phyloP scores from a whole-genome alignment of 1,140 invertebrate genomes.

The Penaeus indicus region DNA sequence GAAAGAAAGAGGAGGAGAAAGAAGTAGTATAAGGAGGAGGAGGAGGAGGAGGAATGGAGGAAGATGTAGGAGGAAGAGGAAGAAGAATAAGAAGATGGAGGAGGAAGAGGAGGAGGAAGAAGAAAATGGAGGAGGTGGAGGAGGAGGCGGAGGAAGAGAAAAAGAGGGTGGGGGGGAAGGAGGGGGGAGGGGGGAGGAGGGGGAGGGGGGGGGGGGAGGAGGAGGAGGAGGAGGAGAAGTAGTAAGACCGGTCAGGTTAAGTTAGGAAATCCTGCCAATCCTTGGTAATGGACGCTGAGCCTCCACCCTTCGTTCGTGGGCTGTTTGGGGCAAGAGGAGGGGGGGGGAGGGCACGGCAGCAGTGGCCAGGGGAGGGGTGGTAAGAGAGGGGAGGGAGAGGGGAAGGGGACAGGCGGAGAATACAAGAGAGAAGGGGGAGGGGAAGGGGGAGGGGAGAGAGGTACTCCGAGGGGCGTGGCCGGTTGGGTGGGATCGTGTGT shows the following conservation, averaged over 20 bases:
- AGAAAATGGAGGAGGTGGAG: neutral
- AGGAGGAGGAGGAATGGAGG: neutral
- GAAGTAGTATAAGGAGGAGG: neutral
- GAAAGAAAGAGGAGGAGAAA: neutral
- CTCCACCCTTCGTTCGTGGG: too few relatives aligned
- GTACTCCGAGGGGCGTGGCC: neutral
- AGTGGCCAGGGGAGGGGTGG: neutral
- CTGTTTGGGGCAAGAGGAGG: neutral
- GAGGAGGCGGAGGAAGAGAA: neutral
- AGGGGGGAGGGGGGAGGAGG: neutral
- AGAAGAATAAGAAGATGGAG: neutral
- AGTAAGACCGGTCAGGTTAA: too few relatives aligned
- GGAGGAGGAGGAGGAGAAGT: neutral
- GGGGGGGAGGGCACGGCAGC: neutral
- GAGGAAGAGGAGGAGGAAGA: neutral
- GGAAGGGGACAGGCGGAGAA: neutral
- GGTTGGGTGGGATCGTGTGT: neutral
- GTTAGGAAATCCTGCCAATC: too few relatives aligned
- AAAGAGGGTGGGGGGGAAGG: neutral
- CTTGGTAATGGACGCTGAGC: too few relatives aligned
- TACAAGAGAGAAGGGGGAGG: neutral
- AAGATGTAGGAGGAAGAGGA: neutral
- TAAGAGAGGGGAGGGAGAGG: neutral
- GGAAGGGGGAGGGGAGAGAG: neutral
- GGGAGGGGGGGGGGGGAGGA: neutral